Percentiles rank a stretch among this genome's conserved stretches.
These are phyloP conservation scores for Gymnoscopelus microlampas DNA, from an alignment of 2,797 vertebrate genomes.

Conservation along the genomic window DNA sequence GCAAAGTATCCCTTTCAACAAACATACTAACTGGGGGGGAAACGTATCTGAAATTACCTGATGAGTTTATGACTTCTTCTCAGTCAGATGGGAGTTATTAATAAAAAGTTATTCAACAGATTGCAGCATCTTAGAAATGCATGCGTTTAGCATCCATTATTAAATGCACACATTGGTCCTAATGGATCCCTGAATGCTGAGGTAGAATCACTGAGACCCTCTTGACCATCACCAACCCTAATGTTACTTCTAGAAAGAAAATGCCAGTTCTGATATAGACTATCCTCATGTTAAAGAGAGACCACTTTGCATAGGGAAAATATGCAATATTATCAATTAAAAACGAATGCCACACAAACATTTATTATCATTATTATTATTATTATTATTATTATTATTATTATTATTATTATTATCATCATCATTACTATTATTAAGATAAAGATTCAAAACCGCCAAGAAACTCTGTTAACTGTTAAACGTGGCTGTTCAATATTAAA, in stretches of 20 bases:
- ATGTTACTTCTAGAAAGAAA: too few species aligned
- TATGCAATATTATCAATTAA: too few species aligned
- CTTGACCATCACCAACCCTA: background rate
- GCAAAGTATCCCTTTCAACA: background rate
- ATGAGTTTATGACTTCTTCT: too few species aligned
- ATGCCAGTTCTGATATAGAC: too few species aligned
- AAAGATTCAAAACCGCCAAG: slow-evolving; percentile 5
- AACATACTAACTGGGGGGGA: background rate
- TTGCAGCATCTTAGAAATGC: background rate
- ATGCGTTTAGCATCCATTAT: background rate
- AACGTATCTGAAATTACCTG: too few species aligned
- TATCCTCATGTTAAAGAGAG: too few species aligned
- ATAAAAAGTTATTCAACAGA: background rate
- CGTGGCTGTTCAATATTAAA: background rate
- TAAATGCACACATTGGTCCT: too few species aligned
- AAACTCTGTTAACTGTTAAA: background rate
- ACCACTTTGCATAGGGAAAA: too few species aligned
- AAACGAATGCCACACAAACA: too few species aligned
- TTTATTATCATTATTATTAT: background rate
- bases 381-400: background rate
- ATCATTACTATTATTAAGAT: background rate
- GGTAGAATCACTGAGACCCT: background rate
- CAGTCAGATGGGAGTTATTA: too few species aligned
- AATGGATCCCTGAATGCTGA: background rate
- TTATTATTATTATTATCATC: background rate